Evolutionary conservation across 2,888 invertebrate genomes (phyloP).

Genomic region (Tridacna crocea): DNA sequence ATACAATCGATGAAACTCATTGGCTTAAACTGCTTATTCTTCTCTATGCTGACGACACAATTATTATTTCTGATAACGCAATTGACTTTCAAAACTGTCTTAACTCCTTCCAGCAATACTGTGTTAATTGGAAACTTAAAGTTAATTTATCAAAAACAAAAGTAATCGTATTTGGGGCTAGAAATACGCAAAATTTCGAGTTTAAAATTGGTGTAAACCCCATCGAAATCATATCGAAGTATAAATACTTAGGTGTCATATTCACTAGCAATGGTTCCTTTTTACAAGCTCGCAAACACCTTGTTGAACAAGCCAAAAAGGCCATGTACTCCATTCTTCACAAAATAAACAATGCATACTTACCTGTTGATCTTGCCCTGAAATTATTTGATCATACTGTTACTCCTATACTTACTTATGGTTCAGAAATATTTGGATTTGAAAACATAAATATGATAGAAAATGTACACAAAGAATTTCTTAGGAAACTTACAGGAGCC

Average conservation of each 20-base stretch:
- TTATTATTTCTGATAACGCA: constrained; percentile 25
- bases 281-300: constrained; percentile 4
- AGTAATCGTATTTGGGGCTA: constrained; percentile 22
- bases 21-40: constrained; percentile 22
- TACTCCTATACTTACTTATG: constrained; percentile 24
- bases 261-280: constrained; percentile 16
- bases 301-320: constrained; percentile 19
- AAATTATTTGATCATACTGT: constrained; percentile 35
- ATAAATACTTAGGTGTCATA: constrained; percentile 24
- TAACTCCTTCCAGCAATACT: constrained; percentile 21
- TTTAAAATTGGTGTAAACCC: constrained; percentile 3
- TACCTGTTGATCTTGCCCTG: constrained; percentile 19
- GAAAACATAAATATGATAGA: constrained; percentile 15
- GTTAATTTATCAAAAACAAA: constrained; percentile 23
- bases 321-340: constrained; percentile 22
- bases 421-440: constrained; percentile 31
- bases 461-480: constrained; percentile 33
- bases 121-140: constrained; percentile 28
- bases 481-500: constrained; percentile 10
- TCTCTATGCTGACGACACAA: constrained; percentile 35
- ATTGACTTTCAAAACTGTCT: constrained; percentile 22
- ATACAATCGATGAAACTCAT: not conserved
- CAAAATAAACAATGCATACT: not conserved
- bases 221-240: constrained; percentile 5
- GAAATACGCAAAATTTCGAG: constrained; percentile 7